Evolutionary conservation across 2,113 vertebrate species (phyloP).

Genomic region (Sturnira hondurensis): DNA sequence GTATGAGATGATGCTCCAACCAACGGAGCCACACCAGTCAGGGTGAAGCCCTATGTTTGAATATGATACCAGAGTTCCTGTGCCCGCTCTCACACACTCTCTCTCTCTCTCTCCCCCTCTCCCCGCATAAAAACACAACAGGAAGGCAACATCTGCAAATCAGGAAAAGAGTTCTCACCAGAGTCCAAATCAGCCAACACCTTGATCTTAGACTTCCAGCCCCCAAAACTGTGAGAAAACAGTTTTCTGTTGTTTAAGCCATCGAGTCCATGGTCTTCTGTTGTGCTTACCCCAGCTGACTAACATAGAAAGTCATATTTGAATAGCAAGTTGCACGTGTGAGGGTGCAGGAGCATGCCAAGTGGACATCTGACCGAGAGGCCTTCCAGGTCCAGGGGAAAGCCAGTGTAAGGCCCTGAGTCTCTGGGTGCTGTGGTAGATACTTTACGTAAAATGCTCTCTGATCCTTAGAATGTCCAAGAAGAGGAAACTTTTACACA

Average conservation of each 20-base stretch:
- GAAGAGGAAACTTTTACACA: not conserved
- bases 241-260: not conserved
- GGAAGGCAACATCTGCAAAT: not conserved
- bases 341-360: not conserved
- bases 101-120: not conserved
- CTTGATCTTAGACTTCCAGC: not conserved
- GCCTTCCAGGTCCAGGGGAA: not conserved
- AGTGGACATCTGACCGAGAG: not conserved
- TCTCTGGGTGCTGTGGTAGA: too few species aligned
- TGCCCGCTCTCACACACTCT: too few species aligned
- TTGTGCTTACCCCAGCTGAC: not conserved
- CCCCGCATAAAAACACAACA: not conserved
- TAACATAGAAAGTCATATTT: not conserved
- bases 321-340: not conserved
- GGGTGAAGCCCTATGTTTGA: not conserved
- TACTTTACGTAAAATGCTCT: not conserved
- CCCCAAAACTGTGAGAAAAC: not conserved
- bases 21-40: too few species aligned
- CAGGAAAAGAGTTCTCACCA: not conserved
- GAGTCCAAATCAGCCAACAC: not conserved
- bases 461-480: not conserved
- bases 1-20: too few species aligned
- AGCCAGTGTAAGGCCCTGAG: not conserved
- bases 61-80: not conserved
- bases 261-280: not conserved